Evolutionary conservation across 2,888 invertebrate genomes (phyloP).

Genomic region (Oegoconia quadripuncta): DNA sequence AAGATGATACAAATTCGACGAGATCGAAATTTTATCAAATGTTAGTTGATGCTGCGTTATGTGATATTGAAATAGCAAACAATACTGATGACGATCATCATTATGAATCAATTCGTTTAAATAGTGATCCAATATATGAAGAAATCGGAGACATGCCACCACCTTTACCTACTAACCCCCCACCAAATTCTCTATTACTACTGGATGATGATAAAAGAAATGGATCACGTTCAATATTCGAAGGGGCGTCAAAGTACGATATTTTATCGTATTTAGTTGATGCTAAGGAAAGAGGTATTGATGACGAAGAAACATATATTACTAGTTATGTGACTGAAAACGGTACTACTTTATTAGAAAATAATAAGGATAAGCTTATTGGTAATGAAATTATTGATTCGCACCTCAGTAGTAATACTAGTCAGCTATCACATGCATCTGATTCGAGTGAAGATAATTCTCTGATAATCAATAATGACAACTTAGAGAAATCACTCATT

Average conservation of each 20-base stretch:
- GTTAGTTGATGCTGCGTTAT: constrained; percentile 83
- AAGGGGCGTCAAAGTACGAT: constrained; percentile 92
- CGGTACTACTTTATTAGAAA: constrained; percentile 73
- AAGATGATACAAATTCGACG: constrained; percentile 82
- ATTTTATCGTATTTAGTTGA: constrained; percentile 93
- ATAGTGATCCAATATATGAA: constrained; percentile 88
- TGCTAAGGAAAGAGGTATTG: constrained; percentile 87
- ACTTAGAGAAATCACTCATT: constrained; percentile 73
- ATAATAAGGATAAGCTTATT: constrained; percentile 78
- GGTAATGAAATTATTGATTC: constrained; percentile 51
- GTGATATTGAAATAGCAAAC: constrained; percentile 82
- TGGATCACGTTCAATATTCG: constrained; percentile 85
- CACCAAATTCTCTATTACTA: constrained; percentile 83
- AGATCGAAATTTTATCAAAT: constrained; percentile 87
- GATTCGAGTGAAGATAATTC: constrained; percentile 93
- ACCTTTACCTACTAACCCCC: constrained; percentile 87
- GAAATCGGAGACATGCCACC: constrained; percentile 88
- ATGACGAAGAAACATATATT: constrained; percentile 84
- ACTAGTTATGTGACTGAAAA: constrained; percentile 78
- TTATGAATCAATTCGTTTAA: constrained; percentile 84
- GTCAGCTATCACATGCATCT: constrained; percentile 89
- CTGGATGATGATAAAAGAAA: constrained; percentile 85
- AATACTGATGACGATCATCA: constrained; percentile 83
- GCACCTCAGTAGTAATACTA: constrained; percentile 83
- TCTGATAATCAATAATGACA: constrained; percentile 80